These are phyloP conservation scores for Metacarcinus magister DNA, from an alignment of 2,888 invertebrate species.

Conservation along the genomic window DNA sequence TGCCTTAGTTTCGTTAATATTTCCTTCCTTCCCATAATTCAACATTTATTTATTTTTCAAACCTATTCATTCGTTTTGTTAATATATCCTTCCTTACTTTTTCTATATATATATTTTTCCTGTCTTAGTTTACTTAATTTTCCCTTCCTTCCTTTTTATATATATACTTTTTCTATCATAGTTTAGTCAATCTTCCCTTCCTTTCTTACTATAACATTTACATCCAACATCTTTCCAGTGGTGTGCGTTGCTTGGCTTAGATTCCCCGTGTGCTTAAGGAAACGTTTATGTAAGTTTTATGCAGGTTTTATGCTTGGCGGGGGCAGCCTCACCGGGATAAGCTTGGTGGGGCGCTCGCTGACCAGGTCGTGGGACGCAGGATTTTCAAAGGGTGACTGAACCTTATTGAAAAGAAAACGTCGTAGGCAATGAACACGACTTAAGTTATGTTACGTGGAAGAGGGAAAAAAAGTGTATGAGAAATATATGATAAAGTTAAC, in stretches of 20 bases:
- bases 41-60: too few species aligned
- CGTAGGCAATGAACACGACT: too few species aligned
- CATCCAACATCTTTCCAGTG: background rate
- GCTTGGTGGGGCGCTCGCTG: background rate
- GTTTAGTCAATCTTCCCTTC: background rate
- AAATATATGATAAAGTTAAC: too few species aligned
- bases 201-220: too few species aligned
- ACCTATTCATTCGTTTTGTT: too few species aligned
- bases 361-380: background rate
- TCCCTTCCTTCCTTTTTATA: background rate
- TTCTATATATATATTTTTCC: too few species aligned
- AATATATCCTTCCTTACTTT: too few species aligned
- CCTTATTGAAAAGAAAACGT: background rate
- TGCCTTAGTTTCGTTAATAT: too few species aligned
- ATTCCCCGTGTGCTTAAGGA: conserved; percentile 10
- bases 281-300: conserved; percentile 34
- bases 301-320: background rate
- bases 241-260: background rate
- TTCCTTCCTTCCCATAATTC: too few species aligned
- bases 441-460: too few species aligned
- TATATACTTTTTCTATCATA: background rate
- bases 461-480: too few species aligned
- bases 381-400: background rate
- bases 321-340: background rate
- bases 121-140: background rate